These are phyloP conservation scores for Meta bourneti DNA, from an alignment of 2,888 invertebrate genomes.

Conservation along the genomic window DNA sequence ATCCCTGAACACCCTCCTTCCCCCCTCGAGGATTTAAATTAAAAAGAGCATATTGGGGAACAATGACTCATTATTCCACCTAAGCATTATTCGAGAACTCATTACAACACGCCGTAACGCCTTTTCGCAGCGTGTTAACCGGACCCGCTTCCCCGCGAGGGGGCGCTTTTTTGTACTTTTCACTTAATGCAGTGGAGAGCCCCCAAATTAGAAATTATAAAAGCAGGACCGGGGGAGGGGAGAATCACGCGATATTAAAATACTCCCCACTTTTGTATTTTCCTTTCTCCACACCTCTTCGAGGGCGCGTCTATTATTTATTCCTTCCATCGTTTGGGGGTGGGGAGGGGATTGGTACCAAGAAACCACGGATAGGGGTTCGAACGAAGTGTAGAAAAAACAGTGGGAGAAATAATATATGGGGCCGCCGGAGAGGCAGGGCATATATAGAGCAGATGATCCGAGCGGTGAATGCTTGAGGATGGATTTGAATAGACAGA, in stretches of 20 bases:
- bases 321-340: slow-evolving; percentile 8
- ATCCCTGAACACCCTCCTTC: slow-evolving; percentile 14
- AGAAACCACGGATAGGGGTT: neutral
- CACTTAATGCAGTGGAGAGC: slow-evolving; percentile 31
- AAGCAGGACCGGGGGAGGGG: neutral
- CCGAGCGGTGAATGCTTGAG: neutral
- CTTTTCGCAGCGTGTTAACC: neutral
- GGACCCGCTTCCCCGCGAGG: slow-evolving; percentile 9
- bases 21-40: slow-evolving; percentile 43
- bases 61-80: slow-evolving; percentile 65
- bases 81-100: slow-evolving; percentile 50
- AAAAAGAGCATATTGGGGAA: slow-evolving; percentile 37
- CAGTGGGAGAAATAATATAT: slow-evolving; percentile 10
- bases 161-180: neutral
- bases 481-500: slow-evolving; percentile 40
- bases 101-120: slow-evolving; percentile 54
- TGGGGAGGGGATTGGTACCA: neutral
- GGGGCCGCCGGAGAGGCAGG: neutral
- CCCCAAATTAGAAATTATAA: slow-evolving; percentile 62
- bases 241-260: slow-evolving; percentile 60
- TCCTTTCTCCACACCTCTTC: neutral
- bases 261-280: slow-evolving; percentile 13
- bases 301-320: slow-evolving; percentile 13
- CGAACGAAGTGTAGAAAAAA: neutral
- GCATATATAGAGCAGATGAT: neutral